Evolutionary conservation across 1,140 invertebrate species (phyloP), one percentile per base, ranked within the genome.

Genomic region (Araneus ventricosus): DNA sequence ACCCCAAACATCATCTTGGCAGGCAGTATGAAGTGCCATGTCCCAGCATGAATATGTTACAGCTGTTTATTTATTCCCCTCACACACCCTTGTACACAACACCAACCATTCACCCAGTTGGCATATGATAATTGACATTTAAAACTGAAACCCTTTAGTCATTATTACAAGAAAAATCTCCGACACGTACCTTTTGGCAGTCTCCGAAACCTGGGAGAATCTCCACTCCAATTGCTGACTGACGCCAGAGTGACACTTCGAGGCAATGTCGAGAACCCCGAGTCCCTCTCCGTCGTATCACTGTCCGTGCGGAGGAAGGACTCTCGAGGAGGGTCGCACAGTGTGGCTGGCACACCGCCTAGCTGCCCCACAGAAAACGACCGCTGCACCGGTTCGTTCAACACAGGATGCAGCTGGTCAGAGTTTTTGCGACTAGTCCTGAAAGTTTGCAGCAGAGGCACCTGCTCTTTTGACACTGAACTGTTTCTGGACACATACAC

Each of bases 141-240:
- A n/a, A n/a, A n/a, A n/a, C n/a, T n/a, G n/a, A n/a, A n/a, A n/a
- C n/a, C n/a, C n/a, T n/a, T n/a, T n/a, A n/a, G n/a, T n/a, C n/a
- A n/a, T n/a, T n/a, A 39, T 34, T 80, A 20, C 34, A 39, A 10
- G 0, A 30, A 79, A 79, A 22, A 6, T 30, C 37, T 30, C 63
- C 0, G 27, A 67, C 22, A 79, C 39, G 41, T 82, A 94, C 94
- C 94, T 94, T 88, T 82, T 70, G 90, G 93, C 52, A 89, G 41
- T 41, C 91, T 84, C n/a, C n/a, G 27, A 34, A 80, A 82, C 59
- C 84, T 59, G 22, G 61, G 82, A 39, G 94, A 94, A 27, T 84
- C 93, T 5, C 67, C 75, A 79, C 92, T 94, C 93, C 94, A 94
- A 52, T 75, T 88, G 45, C 89, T 86, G 8, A 84, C 75, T 4